Base-by-base conservation (phyloP, 1,140 invertebrate species). In the Drosophila rhopaloa region DNA sequence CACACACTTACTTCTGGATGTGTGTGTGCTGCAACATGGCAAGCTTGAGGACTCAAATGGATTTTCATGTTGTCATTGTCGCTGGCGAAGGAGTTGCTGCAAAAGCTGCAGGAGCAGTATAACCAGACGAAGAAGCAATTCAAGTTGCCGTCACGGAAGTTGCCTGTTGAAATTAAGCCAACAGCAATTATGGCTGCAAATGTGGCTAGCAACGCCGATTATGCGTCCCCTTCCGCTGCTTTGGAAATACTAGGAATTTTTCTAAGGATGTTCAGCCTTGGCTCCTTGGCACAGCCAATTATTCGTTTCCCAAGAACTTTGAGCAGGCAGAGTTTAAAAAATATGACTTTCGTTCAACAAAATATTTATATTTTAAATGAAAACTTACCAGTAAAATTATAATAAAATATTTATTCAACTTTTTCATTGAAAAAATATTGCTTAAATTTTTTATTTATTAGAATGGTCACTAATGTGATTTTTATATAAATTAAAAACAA, bases 131-230 rank as follows among this genome's bases (percentile, higher is more conserved):
- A 75, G 54, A 41, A 77, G 62, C 74, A 77, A 77, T 72, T 79
- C 79, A 76, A 88, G 82, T 88, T 79, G 83, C 82, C 79, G 83
- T 68, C 72, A 68, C 84, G 82, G 82, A 86, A 86, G 82, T 86
- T 81, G 83, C 71, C 82, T 68, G 83, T 86, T 86, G 71, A 86
- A 86, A 86, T 86, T 86, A 86, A 86, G 82, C 82, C 82, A 86
- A 86, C 82, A 86, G 82, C 82, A 88, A 86, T 88, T 88, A 86
- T 88, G 79, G 83, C 80, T 79, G 82, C 79, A 85, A 85, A 82
- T 88, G 79, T 66, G 81, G 79, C 82, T 88, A 82, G 70, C 83
- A 86, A 71, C 82, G 71, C 48, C 82, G 81, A 86, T 86, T 86
- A 86, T 76, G 63, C 38, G 55, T 51, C 35, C 54, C 74, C 76